Base-by-base conservation (phyloP, 2,113 vertebrate species). In the Triplophysa dalaica region DNA sequence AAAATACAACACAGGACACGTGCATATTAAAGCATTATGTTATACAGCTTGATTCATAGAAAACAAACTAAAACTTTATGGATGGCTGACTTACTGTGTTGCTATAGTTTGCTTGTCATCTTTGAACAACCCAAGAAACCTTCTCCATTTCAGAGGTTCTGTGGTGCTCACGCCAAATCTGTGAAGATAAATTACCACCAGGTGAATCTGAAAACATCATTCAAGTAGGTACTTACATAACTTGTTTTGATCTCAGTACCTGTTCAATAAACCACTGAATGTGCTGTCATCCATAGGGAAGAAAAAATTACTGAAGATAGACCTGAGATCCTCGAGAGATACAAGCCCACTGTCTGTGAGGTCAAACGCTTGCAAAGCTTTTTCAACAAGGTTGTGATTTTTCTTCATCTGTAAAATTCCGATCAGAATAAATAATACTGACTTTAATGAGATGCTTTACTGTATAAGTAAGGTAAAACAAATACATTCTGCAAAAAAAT, bases 181-280 rank as follows among this genome's bases (percentile, higher is more conserved):
- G 70, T 29, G 41, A 52, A 48, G 21, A 63, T 16, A 41, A 69
- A 38, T 70, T 9, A 70, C 1, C 45, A 29, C 48, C 54, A 13
- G 17, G 56, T 70, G 10, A 70, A 70, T 70, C 29, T 70, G 8
- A 33, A 26, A 70, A 41, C 19, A 21, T 12, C 26, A 38, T 38
- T 72, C 52, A 21, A 8, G 10, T 29, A 54, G 13, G 17, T 22
- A 10, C 8, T 45, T 24, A 6, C 17, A 45, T 1, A 4, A 26
- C 7, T 6, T 63, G 17, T 54, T 76, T 6, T 14, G 14, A 6
- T 52, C 24, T 45, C 7, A 26, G 38, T 90, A 95, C 91, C 92
- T 92, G 84, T 83, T 93, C 91, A 93, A 91, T 86, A 95, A 78
- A 82, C 89, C 86, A 77, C 90, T 88, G 82, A 93, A 94, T 82